These are phyloP conservation scores for Hyperopisus bebe DNA, from an alignment of 2,113 vertebrate species.

Conservation along the genomic window DNA sequence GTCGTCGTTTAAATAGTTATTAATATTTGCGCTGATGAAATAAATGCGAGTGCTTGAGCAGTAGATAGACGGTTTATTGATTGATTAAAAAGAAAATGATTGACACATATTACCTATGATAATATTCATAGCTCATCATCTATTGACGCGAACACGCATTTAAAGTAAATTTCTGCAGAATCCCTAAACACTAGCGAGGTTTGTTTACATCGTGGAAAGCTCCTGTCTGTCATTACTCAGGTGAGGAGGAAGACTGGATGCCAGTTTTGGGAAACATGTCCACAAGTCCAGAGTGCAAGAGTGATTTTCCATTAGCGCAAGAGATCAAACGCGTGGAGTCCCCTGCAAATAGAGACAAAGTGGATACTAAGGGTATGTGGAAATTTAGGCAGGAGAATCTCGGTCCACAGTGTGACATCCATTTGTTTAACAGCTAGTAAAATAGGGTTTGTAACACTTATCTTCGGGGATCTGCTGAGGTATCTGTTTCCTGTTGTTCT, in stretches of 20 bases:
- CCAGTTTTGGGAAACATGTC: slow-evolving; percentile 61
- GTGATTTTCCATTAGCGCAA: slow-evolving; percentile 41
- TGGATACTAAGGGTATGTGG: slow-evolving; percentile 59
- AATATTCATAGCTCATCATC: background rate
- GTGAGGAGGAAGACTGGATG: slow-evolving; percentile 40
- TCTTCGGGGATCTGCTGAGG: background rate
- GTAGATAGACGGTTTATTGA: background rate
- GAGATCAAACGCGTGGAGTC: slow-evolving; percentile 32
- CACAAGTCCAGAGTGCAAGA: slow-evolving; percentile 58
- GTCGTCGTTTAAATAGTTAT: background rate
- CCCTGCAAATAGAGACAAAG: slow-evolving; percentile 59
- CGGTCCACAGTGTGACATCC: background rate
- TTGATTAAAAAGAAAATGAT: background rate
- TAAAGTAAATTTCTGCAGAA: background rate
- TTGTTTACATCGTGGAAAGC: background rate
- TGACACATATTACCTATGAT: background rate
- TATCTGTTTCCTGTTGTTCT: background rate
- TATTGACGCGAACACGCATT: background rate
- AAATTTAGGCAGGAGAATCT: background rate
- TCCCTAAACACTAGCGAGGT: background rate
- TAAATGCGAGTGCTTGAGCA: background rate
- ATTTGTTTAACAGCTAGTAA: background rate
- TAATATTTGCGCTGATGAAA: background rate
- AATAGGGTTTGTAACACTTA: background rate
- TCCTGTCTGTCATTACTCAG: background rate